Evolutionary conservation across 2,888 invertebrate species (phyloP).

Genomic region (Chrysolina americana): DNA sequence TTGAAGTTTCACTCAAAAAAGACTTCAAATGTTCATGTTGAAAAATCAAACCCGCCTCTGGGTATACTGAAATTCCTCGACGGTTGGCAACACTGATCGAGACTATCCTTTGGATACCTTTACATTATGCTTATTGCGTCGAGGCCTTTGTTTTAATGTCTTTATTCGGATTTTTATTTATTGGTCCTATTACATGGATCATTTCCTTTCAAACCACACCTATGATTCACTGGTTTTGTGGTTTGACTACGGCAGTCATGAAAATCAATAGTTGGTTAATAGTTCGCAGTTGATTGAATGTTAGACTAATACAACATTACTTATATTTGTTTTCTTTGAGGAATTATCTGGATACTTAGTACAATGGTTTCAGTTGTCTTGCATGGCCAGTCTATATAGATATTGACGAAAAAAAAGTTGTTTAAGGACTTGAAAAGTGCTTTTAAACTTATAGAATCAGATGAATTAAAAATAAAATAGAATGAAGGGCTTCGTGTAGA

Average conservation of each 20-base stretch:
- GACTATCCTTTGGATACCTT: slow-evolving; percentile 50
- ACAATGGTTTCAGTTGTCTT: no score
- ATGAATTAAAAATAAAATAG: no score
- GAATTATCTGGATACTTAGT: no score
- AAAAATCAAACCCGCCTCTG: background rate
- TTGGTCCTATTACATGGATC: slow-evolving; percentile 61
- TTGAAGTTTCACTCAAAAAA: no score
- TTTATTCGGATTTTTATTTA: slow-evolving; percentile 68
- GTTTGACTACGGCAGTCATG: background rate
- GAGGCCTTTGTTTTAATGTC: slow-evolving; percentile 67
- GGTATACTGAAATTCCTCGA: slow-evolving; percentile 7
- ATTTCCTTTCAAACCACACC: slow-evolving; percentile 53
- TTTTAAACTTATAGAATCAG: no score
- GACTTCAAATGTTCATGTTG: no score
- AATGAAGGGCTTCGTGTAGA: no score
- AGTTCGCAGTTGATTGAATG: background rate
- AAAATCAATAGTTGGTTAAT: background rate
- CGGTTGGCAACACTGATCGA: slow-evolving; percentile 36
- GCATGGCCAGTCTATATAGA: no score
- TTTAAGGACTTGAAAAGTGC: no score
- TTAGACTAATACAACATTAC: no score
- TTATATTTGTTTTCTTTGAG: no score
- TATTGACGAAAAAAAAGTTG: no score
- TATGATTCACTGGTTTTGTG: slow-evolving; percentile 25
- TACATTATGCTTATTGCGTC: slow-evolving; percentile 64